Conservation (phyloP, 2,888 invertebrate genomes). For the Halictus quadricinctus region DNA sequence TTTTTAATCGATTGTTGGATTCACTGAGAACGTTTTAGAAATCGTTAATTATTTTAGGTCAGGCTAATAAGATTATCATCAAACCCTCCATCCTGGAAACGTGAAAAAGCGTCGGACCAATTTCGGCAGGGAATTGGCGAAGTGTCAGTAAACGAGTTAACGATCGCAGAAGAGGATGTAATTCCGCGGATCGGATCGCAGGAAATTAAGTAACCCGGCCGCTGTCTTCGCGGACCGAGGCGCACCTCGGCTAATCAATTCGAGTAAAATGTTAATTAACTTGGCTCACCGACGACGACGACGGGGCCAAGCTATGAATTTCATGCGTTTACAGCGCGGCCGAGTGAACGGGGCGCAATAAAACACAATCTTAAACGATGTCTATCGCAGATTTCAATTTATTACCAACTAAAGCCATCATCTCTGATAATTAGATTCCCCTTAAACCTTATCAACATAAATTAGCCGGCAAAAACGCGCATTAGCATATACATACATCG, state of each 20-base stretch:
- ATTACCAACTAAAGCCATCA: not conserved
- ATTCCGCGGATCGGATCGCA: not conserved
- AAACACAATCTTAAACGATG: conserved; percentile 4
- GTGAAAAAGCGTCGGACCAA: too few species aligned
- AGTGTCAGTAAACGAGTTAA: not conserved
- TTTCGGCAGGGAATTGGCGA: not conserved
- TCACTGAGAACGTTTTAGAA: too few species aligned
- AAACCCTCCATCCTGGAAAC: too few species aligned
- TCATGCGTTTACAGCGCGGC: not conserved
- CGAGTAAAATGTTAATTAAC: conserved; percentile 8
- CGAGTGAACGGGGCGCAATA: conserved; percentile 8
- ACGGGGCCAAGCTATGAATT: not conserved
- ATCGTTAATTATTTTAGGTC: too few species aligned
- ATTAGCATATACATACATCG: conserved; percentile 3
- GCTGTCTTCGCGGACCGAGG: not conserved
- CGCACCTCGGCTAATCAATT: not conserved
- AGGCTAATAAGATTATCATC: too few species aligned
- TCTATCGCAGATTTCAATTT: conserved; percentile 10
- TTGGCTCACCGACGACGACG: not conserved
- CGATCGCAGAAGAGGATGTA: not conserved
- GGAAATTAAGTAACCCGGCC: not conserved
- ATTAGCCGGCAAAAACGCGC: not conserved
- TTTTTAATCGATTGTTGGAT: too few species aligned
- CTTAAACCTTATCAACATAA: not conserved
- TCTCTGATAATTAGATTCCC: not conserved